These are phyloP conservation scores for Sebastes oblongus DNA, from an alignment of 2,797 vertebrate genomes.

Conservation along the genomic window DNA sequence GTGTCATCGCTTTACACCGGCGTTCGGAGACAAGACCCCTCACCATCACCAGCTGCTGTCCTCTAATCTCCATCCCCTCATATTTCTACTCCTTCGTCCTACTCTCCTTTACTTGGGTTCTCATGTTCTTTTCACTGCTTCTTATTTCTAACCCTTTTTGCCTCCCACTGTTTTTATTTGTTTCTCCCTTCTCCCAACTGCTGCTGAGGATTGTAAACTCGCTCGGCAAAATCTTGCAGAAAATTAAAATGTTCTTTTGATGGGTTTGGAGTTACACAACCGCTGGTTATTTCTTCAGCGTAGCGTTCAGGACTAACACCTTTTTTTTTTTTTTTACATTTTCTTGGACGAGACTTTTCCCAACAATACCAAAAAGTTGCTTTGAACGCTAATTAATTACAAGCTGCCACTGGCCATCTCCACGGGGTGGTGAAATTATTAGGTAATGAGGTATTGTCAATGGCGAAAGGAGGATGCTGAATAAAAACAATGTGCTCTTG, in stretches of 20 bases:
- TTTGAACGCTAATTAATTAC: conserved; percentile 41
- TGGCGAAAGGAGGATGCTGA: background rate
- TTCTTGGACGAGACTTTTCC: background rate
- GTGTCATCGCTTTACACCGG: conserved; percentile 65
- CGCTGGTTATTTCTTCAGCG: background rate
- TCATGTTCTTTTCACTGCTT: background rate
- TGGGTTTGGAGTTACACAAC: conserved; percentile 9
- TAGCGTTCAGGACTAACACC: background rate
- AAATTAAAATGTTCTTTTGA: conserved; percentile 11
- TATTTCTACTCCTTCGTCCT: background rate
- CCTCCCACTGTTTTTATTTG: conserved; percentile 18
- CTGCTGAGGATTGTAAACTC: conserved; percentile 7
- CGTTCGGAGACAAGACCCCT: conserved; percentile 64
- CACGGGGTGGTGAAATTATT: background rate
- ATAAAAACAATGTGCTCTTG: conserved; percentile 6
- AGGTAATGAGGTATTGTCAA: conserved; percentile 34
- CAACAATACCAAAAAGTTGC: background rate
- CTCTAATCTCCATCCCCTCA: conserved; percentile 14
- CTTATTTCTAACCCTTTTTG: background rate
- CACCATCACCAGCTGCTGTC: conserved; percentile 61
- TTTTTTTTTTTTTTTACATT: background rate
- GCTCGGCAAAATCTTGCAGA: background rate
- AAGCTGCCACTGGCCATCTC: conserved; percentile 35
- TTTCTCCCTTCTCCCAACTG: background rate
- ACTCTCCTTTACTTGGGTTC: background rate